Percentiles rank a stretch among this genome's conserved stretches.
These are phyloP conservation scores for Pterophyllum scalare DNA, from an alignment of 2,113 vertebrate species.

Conservation along the genomic window DNA sequence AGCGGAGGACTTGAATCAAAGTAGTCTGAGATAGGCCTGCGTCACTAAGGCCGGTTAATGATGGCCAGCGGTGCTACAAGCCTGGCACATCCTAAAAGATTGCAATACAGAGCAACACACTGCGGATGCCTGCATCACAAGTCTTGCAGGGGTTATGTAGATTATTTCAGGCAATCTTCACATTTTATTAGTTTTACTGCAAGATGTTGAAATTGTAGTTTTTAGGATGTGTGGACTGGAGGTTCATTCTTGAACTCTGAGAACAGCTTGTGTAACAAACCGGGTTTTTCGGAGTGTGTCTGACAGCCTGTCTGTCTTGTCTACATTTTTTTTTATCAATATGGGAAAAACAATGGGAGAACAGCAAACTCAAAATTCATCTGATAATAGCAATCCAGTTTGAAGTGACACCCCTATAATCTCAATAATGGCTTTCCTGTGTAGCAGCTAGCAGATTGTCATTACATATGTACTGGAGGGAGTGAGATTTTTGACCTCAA, in stretches of 20 bases:
- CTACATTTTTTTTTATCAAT: slow-evolving; percentile 2
- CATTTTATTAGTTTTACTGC: slow-evolving; percentile 24
- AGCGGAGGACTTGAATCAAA: slow-evolving; percentile 47
- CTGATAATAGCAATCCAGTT: slow-evolving; percentile 37
- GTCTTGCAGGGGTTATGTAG: slow-evolving; percentile 8
- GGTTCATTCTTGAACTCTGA: not conserved
- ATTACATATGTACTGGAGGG: slow-evolving; percentile 24
- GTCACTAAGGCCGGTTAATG: slow-evolving; percentile 55
- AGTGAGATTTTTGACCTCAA: slow-evolving; percentile 27
- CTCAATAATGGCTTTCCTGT: slow-evolving; percentile 40
- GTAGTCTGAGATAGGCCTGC: slow-evolving; percentile 34
- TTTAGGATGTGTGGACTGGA: slow-evolving; percentile 8
- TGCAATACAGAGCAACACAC: slow-evolving; percentile 42
- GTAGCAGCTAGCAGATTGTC: slow-evolving; percentile 46
- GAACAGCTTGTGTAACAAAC: not conserved
- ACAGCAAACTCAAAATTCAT: slow-evolving; percentile 40
- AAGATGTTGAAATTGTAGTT: not conserved
- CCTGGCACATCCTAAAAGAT: slow-evolving; percentile 56
- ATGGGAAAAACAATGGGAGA: not conserved
- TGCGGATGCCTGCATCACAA: slow-evolving; percentile 42
- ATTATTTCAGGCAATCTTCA: slow-evolving; percentile 26
- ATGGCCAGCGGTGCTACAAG: slow-evolving; percentile 63
- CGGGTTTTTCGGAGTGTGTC: not conserved
- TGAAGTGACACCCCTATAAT: slow-evolving; percentile 58
- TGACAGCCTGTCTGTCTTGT: slow-evolving; percentile 3